Percentiles rank a stretch among this genome's conserved stretches.
Conservation (phyloP, 2,797 vertebrate species). For the Phyllotis vaccarum region DNA sequence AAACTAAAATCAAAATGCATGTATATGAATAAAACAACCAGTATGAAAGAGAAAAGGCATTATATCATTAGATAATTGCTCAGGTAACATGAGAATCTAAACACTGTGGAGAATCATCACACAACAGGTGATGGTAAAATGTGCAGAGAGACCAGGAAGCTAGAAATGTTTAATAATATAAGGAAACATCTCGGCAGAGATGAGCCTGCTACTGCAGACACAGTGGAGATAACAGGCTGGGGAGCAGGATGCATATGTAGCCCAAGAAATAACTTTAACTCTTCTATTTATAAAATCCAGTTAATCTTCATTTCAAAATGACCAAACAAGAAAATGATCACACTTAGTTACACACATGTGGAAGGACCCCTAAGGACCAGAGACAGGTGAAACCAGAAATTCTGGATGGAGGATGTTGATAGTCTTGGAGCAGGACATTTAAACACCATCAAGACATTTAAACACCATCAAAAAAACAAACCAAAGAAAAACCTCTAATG, state of each 20-base stretch:
- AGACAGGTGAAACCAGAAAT: not conserved
- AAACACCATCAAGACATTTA: not conserved
- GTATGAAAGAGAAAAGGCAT: not conserved
- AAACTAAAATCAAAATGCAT: not conserved
- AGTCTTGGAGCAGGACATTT: not conserved
- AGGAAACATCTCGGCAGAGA: not conserved
- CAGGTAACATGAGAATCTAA: not conserved
- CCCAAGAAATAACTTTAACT: not conserved
- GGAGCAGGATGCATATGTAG: not conserved
- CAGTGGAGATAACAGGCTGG: fast-evolving
- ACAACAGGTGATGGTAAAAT: not conserved
- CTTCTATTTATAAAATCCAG: not conserved
- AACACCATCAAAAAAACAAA: too few relatives aligned
- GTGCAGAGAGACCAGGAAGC: not conserved
- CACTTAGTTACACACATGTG: not conserved
- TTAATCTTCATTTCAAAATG: not conserved
- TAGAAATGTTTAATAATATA: not conserved
- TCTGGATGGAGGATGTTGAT: not conserved
- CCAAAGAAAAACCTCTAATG: not conserved
- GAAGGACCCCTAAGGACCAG: not conserved
- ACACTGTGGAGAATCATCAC: not conserved
- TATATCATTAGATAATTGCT: not conserved
- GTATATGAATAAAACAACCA: not conserved
- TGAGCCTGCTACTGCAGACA: not conserved
- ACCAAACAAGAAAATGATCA: not conserved